Evolutionary conservation across 1,140 invertebrate species (phyloP).

Genomic region (Drosophila rufa): DNA sequence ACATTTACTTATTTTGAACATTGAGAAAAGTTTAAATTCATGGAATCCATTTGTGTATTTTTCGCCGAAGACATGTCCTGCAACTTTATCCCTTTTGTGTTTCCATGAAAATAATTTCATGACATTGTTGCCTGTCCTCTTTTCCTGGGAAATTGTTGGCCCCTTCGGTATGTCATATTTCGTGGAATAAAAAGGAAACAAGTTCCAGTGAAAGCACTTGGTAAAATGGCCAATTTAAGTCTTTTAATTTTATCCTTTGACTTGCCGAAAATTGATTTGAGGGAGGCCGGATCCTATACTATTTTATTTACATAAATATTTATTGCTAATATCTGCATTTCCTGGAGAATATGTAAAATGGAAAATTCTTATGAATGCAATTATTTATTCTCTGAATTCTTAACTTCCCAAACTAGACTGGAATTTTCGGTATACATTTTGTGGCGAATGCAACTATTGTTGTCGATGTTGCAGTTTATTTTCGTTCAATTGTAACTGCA

Average conservation of each 20-base stretch:
- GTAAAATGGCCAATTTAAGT: too few species aligned
- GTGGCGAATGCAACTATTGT: too few species aligned
- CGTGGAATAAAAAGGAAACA: neutral
- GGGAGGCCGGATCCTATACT: too few species aligned
- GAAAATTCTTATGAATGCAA: too few species aligned
- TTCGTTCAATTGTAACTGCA: neutral
- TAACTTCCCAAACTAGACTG: too few species aligned
- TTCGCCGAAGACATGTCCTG: neutral
- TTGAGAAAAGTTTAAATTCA: neutral
- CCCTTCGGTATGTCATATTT: neutral
- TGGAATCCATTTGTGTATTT: neutral
- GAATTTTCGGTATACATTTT: too few species aligned
- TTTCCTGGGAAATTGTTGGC: neutral
- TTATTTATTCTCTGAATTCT: too few species aligned
- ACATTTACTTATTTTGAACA: neutral
- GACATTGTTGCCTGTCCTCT: neutral
- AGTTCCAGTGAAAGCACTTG: neutral
- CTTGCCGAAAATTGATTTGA: neutral
- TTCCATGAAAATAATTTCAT: neutral
- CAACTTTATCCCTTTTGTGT: neutral
- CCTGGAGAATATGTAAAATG: too few species aligned
- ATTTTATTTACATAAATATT: neutral
- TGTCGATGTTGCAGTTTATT: neutral
- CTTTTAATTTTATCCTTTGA: neutral
- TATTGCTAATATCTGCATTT: too few species aligned